Base-by-base conservation (phyloP, 92 coral and sea anemone genomes). In the Epizoanthus rinbou region DNA sequence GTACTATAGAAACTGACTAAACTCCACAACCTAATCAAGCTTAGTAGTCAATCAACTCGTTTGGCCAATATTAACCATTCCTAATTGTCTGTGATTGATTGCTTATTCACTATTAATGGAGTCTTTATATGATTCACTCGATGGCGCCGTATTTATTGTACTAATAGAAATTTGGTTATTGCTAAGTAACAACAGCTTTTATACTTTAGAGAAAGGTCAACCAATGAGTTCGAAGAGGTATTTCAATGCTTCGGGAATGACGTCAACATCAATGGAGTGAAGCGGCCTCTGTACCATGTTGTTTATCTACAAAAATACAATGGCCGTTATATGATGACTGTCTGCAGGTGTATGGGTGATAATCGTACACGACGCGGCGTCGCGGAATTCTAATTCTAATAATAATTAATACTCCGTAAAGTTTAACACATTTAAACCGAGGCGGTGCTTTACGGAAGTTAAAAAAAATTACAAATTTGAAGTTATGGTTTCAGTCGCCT, bases 81-180 rank as follows among this genome's bases (percentile, higher is more conserved):
- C 31, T 71, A 71, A 62, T 63, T 5, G 9, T 50, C 18, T 35
- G 66, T 24, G 16, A 5, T 62, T 60, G 23, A 60, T 50, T 78
- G 82, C 62, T 78, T 59, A 43, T 22, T 62, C 70, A 24, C 47
- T 57, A 23, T 21, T 65, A 63, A 78, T 37, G 17, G 13, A 41
- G 13, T 19, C 47, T 41, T 60, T 60, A 14, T 28, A 2, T 4
- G 31, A 60, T 59, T 41, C 50, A 76, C 60, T 59, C 31, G 13
- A 76, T 39, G 24, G 21, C 35, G 13, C 56, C 9, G 57, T 59
- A 60, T 43, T 78, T n/a, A 78, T 60, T 78, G 82, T 53, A 67
- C 13, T 33, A 33, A 16, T 33, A 37, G 10, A 54, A 25, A 10
- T 23, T 22, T 10, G 19, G 39, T 22, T 78, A 8, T 24, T 31